Base-by-base conservation (phyloP, 2,888 invertebrate genomes). In the Ennomos erosarius region DNA sequence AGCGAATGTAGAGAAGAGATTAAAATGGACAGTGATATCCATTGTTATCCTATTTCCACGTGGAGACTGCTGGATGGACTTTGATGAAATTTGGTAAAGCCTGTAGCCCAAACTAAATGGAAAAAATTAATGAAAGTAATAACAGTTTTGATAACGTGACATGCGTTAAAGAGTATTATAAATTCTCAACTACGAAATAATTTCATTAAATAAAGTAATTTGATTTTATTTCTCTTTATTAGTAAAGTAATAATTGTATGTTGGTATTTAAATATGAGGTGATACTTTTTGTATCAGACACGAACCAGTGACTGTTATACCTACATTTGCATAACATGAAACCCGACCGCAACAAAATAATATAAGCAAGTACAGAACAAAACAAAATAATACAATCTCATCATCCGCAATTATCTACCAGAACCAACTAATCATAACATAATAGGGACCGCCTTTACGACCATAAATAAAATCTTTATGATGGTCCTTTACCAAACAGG, bases 371-470 rank as follows among this genome's bases (percentile, higher is more conserved):
- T 49, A 46, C 34, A 40, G 12, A 68, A 67, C 70, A 71, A 69
- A 59, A 60, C 67, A 46, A 59, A 69, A 75, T 75, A 77, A 78
- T 70, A 71, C 68, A 70, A 78, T 75, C 77, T 79, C 79, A 80
- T 87, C 78, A 86, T 82, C 82, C 75, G 73, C 82, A 87, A 88
- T 89, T 85, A 88, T 84, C 80, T 77, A 73, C 76, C 78, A 77
- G 58, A 70, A 74, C 73, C 73, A 69, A 82, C 82, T 82, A 84
- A 85, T 87, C 82, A 84, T 84, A 85, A 83, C 71, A 84, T 87
- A 88, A 88, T 83, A n/a, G 73, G 81, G 74, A 78, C 77, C 82
- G 82, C 83, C 83, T 85, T 79, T 71, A 68, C 71, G 76, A 73
- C 71, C 80, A 79, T 82, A 87, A 83, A 84, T 85, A 82, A 82